A percentile compares a stretch with the other conserved stretches of the same genome.
Conservation (phyloP, 2,113 vertebrate genomes). For the Albula glossodonta region DNA sequence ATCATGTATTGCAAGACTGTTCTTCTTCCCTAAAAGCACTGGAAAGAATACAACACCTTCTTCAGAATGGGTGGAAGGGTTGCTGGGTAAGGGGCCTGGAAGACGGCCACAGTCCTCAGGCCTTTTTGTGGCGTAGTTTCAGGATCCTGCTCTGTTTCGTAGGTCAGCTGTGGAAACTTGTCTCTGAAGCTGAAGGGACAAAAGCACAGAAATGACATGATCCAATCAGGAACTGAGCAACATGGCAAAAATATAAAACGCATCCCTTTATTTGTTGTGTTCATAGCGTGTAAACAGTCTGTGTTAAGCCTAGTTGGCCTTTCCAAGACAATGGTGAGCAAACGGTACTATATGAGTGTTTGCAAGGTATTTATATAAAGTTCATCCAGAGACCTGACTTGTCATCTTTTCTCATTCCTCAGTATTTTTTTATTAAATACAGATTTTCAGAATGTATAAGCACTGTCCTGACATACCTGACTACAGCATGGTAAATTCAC, state of each 20-base stretch:
- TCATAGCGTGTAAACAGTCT: background rate
- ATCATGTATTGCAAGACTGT: background rate
- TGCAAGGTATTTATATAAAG: constrained; percentile 43
- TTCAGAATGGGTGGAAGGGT: background rate
- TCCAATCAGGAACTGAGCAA: background rate
- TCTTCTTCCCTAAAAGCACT: background rate
- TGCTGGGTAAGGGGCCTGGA: background rate
- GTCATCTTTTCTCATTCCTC: background rate
- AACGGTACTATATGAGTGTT: constrained; percentile 22
- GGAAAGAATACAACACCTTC: background rate
- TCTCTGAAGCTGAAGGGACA: background rate
- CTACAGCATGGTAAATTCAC: background rate
- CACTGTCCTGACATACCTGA: background rate
- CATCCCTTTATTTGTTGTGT: background rate
- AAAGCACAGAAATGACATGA: background rate
- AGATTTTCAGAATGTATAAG: constrained; percentile 19
- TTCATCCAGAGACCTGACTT: background rate
- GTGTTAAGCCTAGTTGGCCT: background rate
- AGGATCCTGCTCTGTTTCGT: background rate
- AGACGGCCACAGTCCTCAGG: background rate
- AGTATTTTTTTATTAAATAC: constrained; percentile 26
- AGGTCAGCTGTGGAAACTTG: background rate
- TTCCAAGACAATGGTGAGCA: background rate
- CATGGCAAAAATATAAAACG: background rate
- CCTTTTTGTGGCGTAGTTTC: background rate